Evolutionary conservation across 2,797 vertebrate genomes (phyloP).

Genomic region (Bothrops alternatus): DNA sequence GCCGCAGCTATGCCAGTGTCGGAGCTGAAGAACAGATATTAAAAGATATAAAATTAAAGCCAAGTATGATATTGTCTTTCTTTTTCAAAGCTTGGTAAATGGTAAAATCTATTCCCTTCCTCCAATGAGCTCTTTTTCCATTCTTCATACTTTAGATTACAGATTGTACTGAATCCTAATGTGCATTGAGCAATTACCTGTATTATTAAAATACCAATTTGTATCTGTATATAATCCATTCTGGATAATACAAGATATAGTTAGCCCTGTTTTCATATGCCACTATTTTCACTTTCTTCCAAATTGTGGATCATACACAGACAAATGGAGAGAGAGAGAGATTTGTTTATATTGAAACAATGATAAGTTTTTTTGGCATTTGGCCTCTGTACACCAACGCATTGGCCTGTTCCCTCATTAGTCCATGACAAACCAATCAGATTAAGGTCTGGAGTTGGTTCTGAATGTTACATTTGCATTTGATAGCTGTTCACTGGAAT

Average conservation of each 20-base stretch:
- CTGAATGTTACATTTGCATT: not conserved
- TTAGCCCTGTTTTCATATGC: not conserved
- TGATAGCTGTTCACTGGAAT: not conserved
- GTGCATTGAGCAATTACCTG: not conserved
- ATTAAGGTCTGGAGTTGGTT: not conserved
- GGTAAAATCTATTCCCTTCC: not conserved
- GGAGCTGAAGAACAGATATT: conserved; percentile 68
- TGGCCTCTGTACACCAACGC: no score
- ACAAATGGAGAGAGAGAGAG: not conserved
- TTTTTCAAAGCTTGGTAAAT: conserved; percentile 15
- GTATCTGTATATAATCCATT: not conserved
- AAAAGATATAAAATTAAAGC: conserved; percentile 53
- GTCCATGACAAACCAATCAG: not conserved
- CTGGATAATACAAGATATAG: not conserved
- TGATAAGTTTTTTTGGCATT: no score
- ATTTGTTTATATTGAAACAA: no score
- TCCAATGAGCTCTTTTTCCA: not conserved
- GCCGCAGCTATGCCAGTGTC: conserved; percentile 67
- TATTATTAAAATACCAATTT: not conserved
- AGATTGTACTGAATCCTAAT: not conserved
- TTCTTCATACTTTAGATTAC: not conserved
- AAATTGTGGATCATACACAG: not conserved
- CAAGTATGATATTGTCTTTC: conserved; percentile 45
- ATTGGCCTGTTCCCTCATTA: not conserved
- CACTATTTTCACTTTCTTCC: not conserved